phyloP scores from a whole-genome alignment of 2,888 invertebrate species.

The Crioceris asparagi region DNA sequence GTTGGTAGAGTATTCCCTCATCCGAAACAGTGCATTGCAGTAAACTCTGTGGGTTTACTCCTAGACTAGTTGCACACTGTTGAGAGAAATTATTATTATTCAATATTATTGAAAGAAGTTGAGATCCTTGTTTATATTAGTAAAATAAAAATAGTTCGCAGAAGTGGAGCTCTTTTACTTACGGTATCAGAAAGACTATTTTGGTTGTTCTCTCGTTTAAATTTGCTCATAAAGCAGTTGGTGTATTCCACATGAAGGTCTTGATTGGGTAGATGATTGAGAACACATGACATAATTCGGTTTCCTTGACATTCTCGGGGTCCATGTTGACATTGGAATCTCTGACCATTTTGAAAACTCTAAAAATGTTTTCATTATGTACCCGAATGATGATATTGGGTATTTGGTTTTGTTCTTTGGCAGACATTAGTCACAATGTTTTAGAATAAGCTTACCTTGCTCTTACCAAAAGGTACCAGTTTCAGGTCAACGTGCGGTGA shows the following conservation, averaged over 20 bases:
- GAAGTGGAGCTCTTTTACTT: too few species aligned
- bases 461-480: slow-evolving; percentile 56
- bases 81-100: too few species aligned
- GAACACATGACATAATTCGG: slow-evolving; percentile 49
- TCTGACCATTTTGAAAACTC: slow-evolving; percentile 23
- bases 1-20: slow-evolving; percentile 39
- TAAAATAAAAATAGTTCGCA: too few species aligned
- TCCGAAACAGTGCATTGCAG: slow-evolving; percentile 35
- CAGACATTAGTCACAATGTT: not conserved
- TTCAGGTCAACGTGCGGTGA: slow-evolving; percentile 41
- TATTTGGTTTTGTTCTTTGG: not conserved
- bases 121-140: too few species aligned
- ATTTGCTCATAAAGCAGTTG: slow-evolving; percentile 36
- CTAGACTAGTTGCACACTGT: slow-evolving; percentile 38
- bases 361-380: slow-evolving; percentile 12
- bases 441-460: slow-evolving; percentile 40
- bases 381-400: not conserved
- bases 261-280: slow-evolving; percentile 36
- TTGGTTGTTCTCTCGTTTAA: too few species aligned
- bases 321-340: slow-evolving; percentile 50
- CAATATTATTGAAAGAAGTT: too few species aligned
- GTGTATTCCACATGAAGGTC: slow-evolving; percentile 31
- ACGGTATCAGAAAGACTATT: too few species aligned
- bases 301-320: slow-evolving; percentile 52
- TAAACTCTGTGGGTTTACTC: slow-evolving; percentile 33